Base-by-base conservation (phyloP, 1,140 invertebrate species). In the Caligus rogercresseyi region DNA sequence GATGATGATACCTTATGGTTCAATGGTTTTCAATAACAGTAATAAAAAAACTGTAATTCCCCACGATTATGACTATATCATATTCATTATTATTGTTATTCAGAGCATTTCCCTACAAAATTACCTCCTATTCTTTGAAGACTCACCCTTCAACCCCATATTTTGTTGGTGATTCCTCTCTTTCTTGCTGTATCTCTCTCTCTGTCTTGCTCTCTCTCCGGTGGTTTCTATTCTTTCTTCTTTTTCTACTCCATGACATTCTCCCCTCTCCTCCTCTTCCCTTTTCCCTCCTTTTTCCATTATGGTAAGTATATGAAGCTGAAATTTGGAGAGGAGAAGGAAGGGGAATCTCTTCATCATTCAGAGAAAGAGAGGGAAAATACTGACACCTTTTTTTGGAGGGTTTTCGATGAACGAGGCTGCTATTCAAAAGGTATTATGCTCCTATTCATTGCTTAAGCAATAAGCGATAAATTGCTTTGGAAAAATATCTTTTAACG, bases 41-140 rank as follows among this genome's bases (percentile, higher is more conserved):
- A 43, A 43, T 11, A 43, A n/a, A 11, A 43, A 11, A 43, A n/a
- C 7, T 43, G 31, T 43, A 43, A 43, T 43, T 43, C 31, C n/a
- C 31, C n/a, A 43, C 31, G 31, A 43, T 43, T 43, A 43, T 43
- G 31, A 43, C 31, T 43, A 43, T 43, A 43, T 43, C n/a, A n/a
- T n/a, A n/a, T n/a, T n/a, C n/a, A 43, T 43, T 43, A n/a, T n/a
- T n/a, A 43, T 43, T 43, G n/a, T 43, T 43, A 43, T 43, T 43
- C 31, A 11, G 31, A 43, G n/a, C 7, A 43, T 43, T 43, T 11
- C 31, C 7, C n/a, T n/a, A 7, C 31, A 11, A 43, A 11, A 11
- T n/a, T 43, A 11, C 7, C 31, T 11, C 31, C n/a, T 43, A 7
- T 43, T 43, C 31, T 43, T 43, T 43, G n/a, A n/a, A n/a, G n/a